These are phyloP conservation scores for Cheilosia vulpina DNA, from an alignment of 2,888 invertebrate species.

Conservation along the genomic window DNA sequence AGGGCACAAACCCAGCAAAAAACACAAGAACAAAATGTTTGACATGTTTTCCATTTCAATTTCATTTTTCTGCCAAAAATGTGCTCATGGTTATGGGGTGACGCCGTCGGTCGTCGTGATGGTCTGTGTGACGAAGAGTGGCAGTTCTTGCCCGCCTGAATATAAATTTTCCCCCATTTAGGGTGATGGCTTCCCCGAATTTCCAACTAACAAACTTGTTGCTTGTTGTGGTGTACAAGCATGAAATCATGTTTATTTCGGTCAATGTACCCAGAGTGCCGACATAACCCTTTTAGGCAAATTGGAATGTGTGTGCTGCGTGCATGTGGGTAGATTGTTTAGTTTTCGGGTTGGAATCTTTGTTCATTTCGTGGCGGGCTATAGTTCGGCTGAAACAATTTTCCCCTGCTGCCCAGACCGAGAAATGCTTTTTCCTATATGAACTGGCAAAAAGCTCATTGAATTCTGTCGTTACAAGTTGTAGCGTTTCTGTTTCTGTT, in stretches of 20 bases:
- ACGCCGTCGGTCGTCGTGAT: too few relatives aligned
- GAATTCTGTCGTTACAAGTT: constrained; percentile 3
- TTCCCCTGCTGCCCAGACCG: constrained; percentile 31
- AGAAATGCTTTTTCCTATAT: neutral
- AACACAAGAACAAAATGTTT: constrained; percentile 37
- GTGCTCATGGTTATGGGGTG: constrained; percentile 36
- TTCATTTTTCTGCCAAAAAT: constrained; percentile 47
- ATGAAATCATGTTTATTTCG: constrained; percentile 74
- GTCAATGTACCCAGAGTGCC: constrained; percentile 62
- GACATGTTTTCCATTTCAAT: constrained; percentile 72
- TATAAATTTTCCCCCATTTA: constrained; percentile 44
- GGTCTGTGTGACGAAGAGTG: neutral
- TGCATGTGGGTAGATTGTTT: constrained; percentile 24
- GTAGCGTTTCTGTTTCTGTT: neutral
- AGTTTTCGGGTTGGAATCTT: constrained; percentile 9
- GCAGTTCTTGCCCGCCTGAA: constrained; percentile 42
- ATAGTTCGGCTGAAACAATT: constrained; percentile 16
- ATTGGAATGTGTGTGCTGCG: constrained; percentile 56
- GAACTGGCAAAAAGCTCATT: constrained; percentile 32
- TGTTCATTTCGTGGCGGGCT: constrained; percentile 47
- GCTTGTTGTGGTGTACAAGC: constrained; percentile 58
- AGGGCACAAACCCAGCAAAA: constrained; percentile 23
- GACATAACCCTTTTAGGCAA: constrained; percentile 66
- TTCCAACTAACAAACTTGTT: constrained; percentile 50
- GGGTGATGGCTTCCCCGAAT: constrained; percentile 18